phyloP scores from a whole-genome alignment of 2,797 vertebrate genomes.

The Moxostoma hubbsi region DNA sequence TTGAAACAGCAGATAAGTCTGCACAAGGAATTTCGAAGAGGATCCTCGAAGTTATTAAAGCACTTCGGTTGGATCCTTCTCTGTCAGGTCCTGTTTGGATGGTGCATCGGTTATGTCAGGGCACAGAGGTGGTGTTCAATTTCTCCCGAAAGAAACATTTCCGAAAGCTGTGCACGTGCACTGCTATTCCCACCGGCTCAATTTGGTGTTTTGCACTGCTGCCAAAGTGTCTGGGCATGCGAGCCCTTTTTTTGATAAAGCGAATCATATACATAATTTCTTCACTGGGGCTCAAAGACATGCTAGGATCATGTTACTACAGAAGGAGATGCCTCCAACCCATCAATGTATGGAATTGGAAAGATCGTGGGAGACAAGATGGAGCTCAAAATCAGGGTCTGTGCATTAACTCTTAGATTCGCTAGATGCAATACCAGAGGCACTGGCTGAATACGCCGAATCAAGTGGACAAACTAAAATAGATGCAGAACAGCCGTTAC shows the following conservation, averaged over 20 bases:
- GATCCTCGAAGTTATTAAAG: too few relatives aligned
- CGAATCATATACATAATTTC: neutral
- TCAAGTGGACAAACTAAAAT: conserved; percentile 32
- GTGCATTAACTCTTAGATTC: conserved; percentile 21
- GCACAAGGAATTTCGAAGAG: too few relatives aligned
- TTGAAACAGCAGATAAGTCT: too few relatives aligned
- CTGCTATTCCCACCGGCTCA: conserved; percentile 7
- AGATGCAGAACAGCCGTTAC: neutral
- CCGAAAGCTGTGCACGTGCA: neutral
- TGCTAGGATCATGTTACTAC: neutral
- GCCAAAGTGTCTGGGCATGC: conserved; percentile 12
- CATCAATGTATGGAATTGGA: conserved; percentile 22
- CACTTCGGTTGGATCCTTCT: too few relatives aligned
- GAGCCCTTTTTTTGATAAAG: neutral
- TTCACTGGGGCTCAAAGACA: conserved; percentile 6
- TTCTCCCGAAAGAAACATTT: neutral
- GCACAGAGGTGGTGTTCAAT: too few relatives aligned
- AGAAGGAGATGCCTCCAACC: conserved; percentile 20
- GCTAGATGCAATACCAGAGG: conserved; percentile 33
- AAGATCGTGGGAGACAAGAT: conserved; percentile 5
- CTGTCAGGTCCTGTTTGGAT: too few relatives aligned
- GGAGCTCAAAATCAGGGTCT: conserved; percentile 34
- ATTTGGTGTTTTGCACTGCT: neutral
- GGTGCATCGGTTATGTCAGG: too few relatives aligned
- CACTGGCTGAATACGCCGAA: conserved; percentile 19